phyloP scores from a whole-genome alignment of 2,797 vertebrate genomes.

The Bucorvus abyssinicus region DNA sequence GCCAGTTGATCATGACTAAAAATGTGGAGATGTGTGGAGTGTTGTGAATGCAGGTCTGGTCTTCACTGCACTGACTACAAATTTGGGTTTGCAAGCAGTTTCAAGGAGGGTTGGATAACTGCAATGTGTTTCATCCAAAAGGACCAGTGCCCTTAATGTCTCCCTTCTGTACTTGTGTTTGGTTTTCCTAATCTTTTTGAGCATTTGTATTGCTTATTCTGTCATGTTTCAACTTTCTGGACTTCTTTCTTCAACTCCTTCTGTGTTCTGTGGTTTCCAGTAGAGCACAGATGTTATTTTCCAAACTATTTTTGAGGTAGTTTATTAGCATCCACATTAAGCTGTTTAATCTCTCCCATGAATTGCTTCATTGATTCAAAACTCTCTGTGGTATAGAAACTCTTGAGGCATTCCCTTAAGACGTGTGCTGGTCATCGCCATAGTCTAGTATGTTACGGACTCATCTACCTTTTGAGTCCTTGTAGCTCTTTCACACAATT shows the following conservation, averaged over 20 bases:
- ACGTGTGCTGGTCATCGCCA: background rate
- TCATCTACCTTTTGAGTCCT: background rate
- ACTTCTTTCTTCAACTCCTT: background rate
- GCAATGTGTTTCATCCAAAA: background rate
- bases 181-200: background rate
- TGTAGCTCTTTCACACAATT: background rate
- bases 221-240: background rate
- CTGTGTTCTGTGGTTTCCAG: background rate
- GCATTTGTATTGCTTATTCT: background rate
- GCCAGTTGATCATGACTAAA: background rate
- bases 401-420: background rate
- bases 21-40: background rate
- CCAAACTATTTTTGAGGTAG: background rate
- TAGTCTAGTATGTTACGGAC: accelerated
- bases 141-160: background rate
- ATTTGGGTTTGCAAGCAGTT: background rate
- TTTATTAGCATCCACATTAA: background rate
- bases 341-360: background rate
- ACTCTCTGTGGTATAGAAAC: background rate
- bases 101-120: background rate
- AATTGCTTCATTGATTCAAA: background rate
- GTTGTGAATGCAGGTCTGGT: background rate
- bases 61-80: background rate
- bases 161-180: background rate
- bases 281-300: background rate